Evolutionary conservation across 2,113 vertebrate species (phyloP), one percentile per base, ranked within the genome.

Genomic region (Sapayoa aenigma): DNA sequence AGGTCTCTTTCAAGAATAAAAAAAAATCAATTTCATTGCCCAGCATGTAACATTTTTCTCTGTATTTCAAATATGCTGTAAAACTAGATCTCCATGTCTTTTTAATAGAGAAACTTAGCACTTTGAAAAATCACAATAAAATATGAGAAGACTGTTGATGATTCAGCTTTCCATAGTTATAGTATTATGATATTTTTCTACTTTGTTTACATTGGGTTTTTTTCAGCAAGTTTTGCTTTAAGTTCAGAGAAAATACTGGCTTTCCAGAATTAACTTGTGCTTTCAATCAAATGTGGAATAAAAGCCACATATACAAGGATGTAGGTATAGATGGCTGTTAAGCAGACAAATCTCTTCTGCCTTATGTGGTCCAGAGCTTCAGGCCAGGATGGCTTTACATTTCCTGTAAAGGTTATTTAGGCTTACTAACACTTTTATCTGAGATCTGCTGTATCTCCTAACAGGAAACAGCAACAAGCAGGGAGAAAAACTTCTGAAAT

Each of bases 21-120:
- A 96, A 97, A 97, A 93, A 96, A 59, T 97, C 97, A 97, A 97
- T 98, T 98, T 98, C 96, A 95, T 96, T 97, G 95, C 98, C 95
- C 96, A 98, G 98, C 97, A 97, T 98, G 97, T 85, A 96, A 96
- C 95, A 97, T 96, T 98, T 97, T 97, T 95, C 91, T 94, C 88
- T 97, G 78, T 97, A 92, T 96, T 97, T 98, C 95, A 97, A 97
- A 97, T 97, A 97, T 94, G 90, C 93, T 98, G 97, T 97, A 95
- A 97, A 98, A 97, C 97, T 97, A 96, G 94, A 96, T 96, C 95
- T 97, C 91, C 93, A 87, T 96, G 86, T 95, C 96, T 97, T 98
- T 97, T 98, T 97, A 98, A 97, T 97, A 96, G 68, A 97, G 84
- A 96, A 98, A 97, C 75, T 94, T 96, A 96, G 92, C 93, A 89